A percentile compares a stretch with the other conserved stretches of the same genome.
Evolutionary conservation across 2,888 invertebrate genomes (phyloP).

Genomic region (Sphaerophoria rueppellii): DNA sequence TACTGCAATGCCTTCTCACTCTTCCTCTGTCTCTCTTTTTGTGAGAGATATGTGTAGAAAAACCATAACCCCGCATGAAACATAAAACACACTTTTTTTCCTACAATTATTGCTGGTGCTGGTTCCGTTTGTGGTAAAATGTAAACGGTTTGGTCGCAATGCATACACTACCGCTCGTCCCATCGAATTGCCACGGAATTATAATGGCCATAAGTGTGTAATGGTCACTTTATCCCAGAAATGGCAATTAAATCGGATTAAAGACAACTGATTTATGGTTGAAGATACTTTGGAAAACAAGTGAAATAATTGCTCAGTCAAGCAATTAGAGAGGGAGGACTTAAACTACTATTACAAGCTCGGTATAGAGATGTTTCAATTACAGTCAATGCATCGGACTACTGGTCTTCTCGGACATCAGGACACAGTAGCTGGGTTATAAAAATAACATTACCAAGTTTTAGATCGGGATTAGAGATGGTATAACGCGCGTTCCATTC

Average conservation of each 20-base stretch:
- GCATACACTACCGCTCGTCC: conserved; percentile 21
- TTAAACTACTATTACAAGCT: conserved; percentile 13
- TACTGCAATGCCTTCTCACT: conserved; percentile 69
- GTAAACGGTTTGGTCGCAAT: conserved; percentile 58
- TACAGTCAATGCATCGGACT: conserved; percentile 18
- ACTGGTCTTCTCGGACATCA: neutral
- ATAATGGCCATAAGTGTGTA: conserved; percentile 74
- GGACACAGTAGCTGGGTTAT: conserved; percentile 25
- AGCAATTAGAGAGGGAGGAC: conserved; percentile 73
- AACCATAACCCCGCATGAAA: conserved; percentile 23
- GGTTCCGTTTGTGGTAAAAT: conserved; percentile 52
- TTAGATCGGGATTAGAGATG: conserved; percentile 68
- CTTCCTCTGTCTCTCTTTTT: conserved; percentile 1
- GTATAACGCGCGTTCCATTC: conserved; percentile 14
- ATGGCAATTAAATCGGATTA: conserved; percentile 74
- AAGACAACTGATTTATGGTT: conserved; percentile 74
- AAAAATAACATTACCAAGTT: conserved; percentile 73
- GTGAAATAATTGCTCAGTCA: conserved; percentile 74
- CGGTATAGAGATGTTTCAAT: conserved; percentile 17
- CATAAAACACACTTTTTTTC: conserved; percentile 71
- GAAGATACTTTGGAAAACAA: conserved; percentile 73
- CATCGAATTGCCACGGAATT: conserved; percentile 72
- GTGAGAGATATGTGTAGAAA: neutral
- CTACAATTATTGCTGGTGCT: conserved; percentile 45
- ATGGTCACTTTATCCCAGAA: conserved; percentile 74